Conservation (phyloP, 2,888 invertebrate genomes). For the Flexamia atlantica region DNA sequence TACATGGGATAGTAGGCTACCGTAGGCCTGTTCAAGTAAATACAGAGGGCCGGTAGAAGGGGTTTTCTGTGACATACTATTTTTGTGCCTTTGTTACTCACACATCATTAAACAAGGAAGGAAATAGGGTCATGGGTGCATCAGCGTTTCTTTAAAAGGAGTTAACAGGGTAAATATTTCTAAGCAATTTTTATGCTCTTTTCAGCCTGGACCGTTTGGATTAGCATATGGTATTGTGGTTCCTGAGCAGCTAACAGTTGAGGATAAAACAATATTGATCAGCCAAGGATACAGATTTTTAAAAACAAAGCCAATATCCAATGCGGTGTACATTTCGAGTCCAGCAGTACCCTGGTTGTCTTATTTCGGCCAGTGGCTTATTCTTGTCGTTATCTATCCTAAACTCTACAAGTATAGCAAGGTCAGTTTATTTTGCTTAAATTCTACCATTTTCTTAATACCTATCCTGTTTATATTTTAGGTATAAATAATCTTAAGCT, state of each 20-base stretch:
- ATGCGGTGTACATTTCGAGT: slow-evolving; percentile 65
- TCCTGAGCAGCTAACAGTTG: neutral
- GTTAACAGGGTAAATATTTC: no score
- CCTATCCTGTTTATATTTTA: no score
- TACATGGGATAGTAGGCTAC: no score
- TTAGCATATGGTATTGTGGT: slow-evolving; percentile 23
- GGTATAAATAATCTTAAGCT: no score
- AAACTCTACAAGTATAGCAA: slow-evolving; percentile 63
- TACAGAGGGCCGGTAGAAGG: no score
- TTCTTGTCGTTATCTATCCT: slow-evolving; percentile 64
- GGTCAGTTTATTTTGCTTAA: slow-evolving; percentile 58
- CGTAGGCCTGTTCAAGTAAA: no score
- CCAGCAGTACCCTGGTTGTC: slow-evolving; percentile 65
- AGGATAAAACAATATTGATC: neutral
- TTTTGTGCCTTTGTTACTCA: no score
- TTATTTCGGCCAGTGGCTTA: slow-evolving; percentile 61
- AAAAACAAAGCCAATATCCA: slow-evolving; percentile 63
- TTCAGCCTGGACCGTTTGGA: slow-evolving; percentile 37
- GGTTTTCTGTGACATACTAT: no score
- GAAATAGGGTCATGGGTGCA: no score
- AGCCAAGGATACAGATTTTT: slow-evolving; percentile 62
- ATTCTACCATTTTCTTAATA: no score
- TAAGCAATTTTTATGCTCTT: neutral
- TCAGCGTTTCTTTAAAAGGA: no score
- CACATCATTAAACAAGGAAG: no score